A percentile compares a stretch with the other conserved stretches of the same genome.
phyloP scores from a whole-genome alignment of 2,888 invertebrate genomes.

The Marasmarcha lunaedactyla region DNA sequence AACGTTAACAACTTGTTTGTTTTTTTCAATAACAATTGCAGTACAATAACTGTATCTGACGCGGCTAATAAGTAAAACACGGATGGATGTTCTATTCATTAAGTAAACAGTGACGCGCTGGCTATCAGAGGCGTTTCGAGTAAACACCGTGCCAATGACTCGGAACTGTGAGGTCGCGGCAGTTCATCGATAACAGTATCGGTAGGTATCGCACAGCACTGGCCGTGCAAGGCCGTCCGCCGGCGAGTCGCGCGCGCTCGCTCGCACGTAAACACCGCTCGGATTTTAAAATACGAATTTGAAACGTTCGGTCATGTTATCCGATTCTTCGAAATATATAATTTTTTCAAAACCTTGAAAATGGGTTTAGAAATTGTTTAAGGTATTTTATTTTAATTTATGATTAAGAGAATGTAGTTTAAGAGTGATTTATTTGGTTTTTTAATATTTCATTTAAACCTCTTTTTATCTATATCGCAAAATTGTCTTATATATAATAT shows the following conservation, averaged over 20 bases:
- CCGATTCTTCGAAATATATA: constrained; percentile 4
- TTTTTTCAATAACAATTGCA: no score
- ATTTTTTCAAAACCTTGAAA: no score
- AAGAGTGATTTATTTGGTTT: constrained; percentile 11
- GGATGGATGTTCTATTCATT: constrained; percentile 26
- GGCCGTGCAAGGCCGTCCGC: constrained; percentile 53
- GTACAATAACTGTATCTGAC: no score
- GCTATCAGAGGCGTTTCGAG: constrained; percentile 10
- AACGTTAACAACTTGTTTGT: no score
- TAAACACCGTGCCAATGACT: constrained; percentile 66
- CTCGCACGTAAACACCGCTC: constrained; percentile 34
- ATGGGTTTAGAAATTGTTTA: no score
- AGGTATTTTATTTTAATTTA: no score
- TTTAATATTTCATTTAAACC: constrained; percentile 7
- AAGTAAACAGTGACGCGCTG: constrained; percentile 28
- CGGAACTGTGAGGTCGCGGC: constrained; percentile 30
- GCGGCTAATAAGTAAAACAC: no score
- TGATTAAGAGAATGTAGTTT: no score
- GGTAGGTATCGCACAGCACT: constrained; percentile 50
- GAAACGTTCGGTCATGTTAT: constrained; percentile 25
- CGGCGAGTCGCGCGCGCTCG: constrained; percentile 33
- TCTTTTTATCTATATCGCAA: not conserved
- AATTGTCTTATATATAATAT: no score
- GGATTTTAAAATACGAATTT: constrained; percentile 24
- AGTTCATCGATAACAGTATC: constrained; percentile 51